Percentiles rank a stretch among this genome's conserved stretches.
Conservation (phyloP, 2,888 invertebrate genomes). For the Papilio elwesi region DNA sequence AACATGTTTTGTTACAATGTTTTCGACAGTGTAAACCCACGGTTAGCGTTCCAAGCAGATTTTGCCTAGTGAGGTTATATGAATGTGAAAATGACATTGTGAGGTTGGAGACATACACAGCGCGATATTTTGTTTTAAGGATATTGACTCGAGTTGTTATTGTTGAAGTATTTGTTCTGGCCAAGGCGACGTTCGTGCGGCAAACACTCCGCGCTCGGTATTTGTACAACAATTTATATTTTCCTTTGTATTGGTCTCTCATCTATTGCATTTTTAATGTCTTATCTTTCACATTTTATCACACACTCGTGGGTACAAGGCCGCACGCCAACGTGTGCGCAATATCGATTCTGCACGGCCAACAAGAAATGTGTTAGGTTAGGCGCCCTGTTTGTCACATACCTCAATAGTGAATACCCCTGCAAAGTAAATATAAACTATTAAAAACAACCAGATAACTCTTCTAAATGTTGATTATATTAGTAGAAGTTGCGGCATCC, state of each 20-base stretch:
- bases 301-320: constrained; percentile 29
- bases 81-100: neutral
- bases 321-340: constrained; percentile 17
- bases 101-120: constrained; percentile 2
- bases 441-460: no score
- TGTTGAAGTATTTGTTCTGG: constrained; percentile 32
- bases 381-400: no score
- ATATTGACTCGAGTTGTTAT: constrained; percentile 33
- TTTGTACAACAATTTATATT: constrained; percentile 35
- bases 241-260: constrained; percentile 17
- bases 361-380: neutral
- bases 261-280: constrained; percentile 34
- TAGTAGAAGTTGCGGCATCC: no score
- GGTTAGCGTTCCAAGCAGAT: neutral
- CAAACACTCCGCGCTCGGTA: constrained; percentile 36
- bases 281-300: constrained; percentile 34
- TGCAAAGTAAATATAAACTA: no score
- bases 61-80: neutral
- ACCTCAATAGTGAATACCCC: no score
- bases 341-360: constrained; percentile 7
- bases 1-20: no score
- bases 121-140: constrained; percentile 29
- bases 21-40: no score
- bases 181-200: constrained; percentile 17
- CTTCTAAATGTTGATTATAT: no score